Conservation (phyloP, 2,113 vertebrate species). For the Echinops telfairi region DNA sequence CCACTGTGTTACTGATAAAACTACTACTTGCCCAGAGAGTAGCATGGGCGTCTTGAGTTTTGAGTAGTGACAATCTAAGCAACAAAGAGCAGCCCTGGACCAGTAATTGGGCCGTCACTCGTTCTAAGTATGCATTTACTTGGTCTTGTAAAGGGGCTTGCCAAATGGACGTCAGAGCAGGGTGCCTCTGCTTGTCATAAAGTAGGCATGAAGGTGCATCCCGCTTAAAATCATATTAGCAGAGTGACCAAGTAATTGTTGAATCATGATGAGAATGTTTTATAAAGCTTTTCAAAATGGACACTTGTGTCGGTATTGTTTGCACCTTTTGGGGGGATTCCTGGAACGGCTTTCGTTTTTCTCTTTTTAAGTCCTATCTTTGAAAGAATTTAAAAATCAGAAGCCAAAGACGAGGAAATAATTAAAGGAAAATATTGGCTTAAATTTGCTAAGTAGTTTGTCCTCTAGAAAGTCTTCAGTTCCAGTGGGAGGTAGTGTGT, state of each 20-base stretch:
- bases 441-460: slow-evolving; percentile 63
- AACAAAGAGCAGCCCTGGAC: neutral
- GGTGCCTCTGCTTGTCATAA: slow-evolving; percentile 21
- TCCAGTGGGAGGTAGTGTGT: slow-evolving; percentile 24
- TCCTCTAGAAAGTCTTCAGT: slow-evolving; percentile 35
- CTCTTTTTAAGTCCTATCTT: neutral
- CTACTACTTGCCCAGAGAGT: neutral
- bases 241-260: slow-evolving; percentile 8
- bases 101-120: neutral
- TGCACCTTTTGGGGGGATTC: slow-evolving; percentile 9
- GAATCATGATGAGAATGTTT: slow-evolving; percentile 31
- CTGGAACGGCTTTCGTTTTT: neutral
- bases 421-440: slow-evolving; percentile 61
- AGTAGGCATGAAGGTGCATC: slow-evolving; percentile 40
- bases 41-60: neutral
- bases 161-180: slow-evolving; percentile 45
- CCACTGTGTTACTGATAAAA: neutral
- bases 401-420: slow-evolving; percentile 71
- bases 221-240: slow-evolving; percentile 54
- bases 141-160: slow-evolving; percentile 40
- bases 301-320: slow-evolving; percentile 11
- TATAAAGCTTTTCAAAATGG: slow-evolving; percentile 37
- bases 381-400: slow-evolving; percentile 28
- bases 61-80: slow-evolving; percentile 37
- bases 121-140: slow-evolving; percentile 24